A percentile compares a stretch with the other conserved stretches of the same genome.
phyloP scores from a whole-genome alignment of 2,113 vertebrate genomes.

The Meles meles region DNA sequence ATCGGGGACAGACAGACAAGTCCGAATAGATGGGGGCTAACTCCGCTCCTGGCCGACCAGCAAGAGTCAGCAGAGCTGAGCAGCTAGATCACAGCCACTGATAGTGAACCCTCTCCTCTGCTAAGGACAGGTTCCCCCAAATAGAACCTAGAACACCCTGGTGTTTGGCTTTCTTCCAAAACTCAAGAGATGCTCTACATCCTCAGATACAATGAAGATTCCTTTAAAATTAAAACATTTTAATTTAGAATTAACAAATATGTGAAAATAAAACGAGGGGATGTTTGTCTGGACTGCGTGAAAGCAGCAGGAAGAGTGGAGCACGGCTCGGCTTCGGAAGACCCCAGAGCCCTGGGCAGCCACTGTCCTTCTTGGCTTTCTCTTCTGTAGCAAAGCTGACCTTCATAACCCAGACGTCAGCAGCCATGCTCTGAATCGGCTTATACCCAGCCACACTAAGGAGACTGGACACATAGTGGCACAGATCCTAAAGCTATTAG shows the following conservation, averaged over 20 bases:
- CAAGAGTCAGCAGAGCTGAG: not conserved
- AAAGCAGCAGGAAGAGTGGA: not conserved
- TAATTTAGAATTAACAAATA: no score
- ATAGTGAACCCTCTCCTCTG: not conserved
- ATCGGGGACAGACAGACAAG: not conserved
- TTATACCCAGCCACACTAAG: constrained; percentile 75
- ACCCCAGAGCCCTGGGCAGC: not conserved
- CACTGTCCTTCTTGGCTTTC: not conserved
- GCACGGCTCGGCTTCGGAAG: not conserved
- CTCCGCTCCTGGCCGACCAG: not conserved
- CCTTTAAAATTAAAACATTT: not conserved
- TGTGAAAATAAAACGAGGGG: not conserved
- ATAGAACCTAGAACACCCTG: not conserved
- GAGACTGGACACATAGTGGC: constrained; percentile 60
- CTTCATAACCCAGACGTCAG: constrained; percentile 2
- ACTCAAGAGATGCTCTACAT: not conserved
- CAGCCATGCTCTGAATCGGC: constrained; percentile 71
- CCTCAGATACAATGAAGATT: not conserved
- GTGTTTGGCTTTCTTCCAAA: not conserved
- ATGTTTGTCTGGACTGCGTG: not conserved
- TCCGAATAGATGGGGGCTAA: not conserved
- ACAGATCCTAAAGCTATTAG: constrained; percentile 58
- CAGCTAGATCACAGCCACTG: not conserved
- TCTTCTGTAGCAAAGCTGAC: not conserved
- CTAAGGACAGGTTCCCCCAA: not conserved